Evolutionary conservation across 1,140 invertebrate species (phyloP), one percentile per base, ranked within the genome.

Genomic region (Eumeta japonica): DNA sequence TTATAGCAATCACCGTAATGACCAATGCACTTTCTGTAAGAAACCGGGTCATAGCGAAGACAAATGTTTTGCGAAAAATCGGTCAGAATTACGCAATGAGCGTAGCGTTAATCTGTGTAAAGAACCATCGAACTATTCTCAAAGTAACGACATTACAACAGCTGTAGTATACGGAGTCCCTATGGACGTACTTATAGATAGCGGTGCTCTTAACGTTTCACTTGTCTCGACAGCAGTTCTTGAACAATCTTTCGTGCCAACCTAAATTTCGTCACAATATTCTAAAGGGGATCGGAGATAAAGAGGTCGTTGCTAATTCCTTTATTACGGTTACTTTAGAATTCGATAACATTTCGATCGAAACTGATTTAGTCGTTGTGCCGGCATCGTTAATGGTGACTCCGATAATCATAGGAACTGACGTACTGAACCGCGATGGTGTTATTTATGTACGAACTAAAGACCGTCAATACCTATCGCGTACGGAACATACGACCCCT

Each of bases 141-240:
- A 12, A 11, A 41, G 32, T 16, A 40, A 19, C 3, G 55, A 54
- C 13, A 30, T 58, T 1, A 29, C 2, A 14, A 29, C 30, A 0
- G 55, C 43, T 0, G 48, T 58, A 2, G 29, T 58, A 9, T 14
- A 50, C 3, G 48, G 52, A 2, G 35, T 48, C 18, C 48, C 52
- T 0, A 31, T 55, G 4, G 52, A 55, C 17, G 33, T 49, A 3
- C 28, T 55, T 1, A 55, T 58, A 1, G 48, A 55, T 18, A 58
- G 49, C 10, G 49, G 52, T 7, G 46, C 50, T 0, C 24, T 46
- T 4, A 36, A 41, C 18, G 37, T 56, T 1, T 56, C 53, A 11
- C 27, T 52, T 1, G 45, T 52, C 10, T 52, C 51, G 2, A 48
- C 46, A 1, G 30, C 36, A 2, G 34, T 49, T 5, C 3, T 53